Conservation (phyloP, 2,797 vertebrate genomes). For the Bradypus variegatus region DNA sequence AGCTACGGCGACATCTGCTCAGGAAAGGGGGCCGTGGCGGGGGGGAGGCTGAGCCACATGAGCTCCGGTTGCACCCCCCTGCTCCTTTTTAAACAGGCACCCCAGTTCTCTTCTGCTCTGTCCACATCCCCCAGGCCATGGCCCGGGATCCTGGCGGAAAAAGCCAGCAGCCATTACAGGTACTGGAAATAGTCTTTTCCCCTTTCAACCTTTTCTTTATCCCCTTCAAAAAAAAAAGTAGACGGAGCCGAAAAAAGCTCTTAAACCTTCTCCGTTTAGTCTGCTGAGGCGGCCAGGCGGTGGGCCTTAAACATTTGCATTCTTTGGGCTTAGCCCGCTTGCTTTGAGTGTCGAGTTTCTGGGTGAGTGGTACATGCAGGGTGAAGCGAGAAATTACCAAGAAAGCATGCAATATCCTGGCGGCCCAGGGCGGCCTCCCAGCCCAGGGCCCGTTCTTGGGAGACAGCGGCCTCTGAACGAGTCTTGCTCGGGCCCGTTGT, state of each 20-base stretch:
- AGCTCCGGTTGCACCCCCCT: background rate
- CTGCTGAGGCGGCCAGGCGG: conserved; percentile 52
- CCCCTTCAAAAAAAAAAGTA: conserved; percentile 15
- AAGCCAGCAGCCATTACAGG: conserved; percentile 38
- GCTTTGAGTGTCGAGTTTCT: conserved; percentile 39
- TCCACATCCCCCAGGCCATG: rapidly evolving
- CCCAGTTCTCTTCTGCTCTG: background rate
- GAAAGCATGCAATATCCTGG: background rate
- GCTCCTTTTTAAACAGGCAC: background rate
- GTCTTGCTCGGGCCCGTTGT: background rate
- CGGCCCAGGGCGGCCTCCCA: background rate
- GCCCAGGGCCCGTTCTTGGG: background rate
- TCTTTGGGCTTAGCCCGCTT: conserved; percentile 38
- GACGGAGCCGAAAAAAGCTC: conserved; percentile 3
- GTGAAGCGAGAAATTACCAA: background rate
- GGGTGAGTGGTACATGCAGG: background rate
- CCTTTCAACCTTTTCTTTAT: background rate
- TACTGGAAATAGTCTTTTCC: conserved; percentile 43
- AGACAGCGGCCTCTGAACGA: background rate
- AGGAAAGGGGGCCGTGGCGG: background rate
- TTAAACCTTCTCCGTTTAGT: conserved; percentile 63
- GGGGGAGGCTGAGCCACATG: background rate
- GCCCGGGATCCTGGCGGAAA: conserved; percentile 14
- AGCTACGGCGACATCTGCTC: background rate
- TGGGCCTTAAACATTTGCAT: conserved; percentile 22